A percentile compares a stretch with the other conserved stretches of the same genome.
These are phyloP conservation scores for Troilus luridus DNA, from an alignment of 2,888 invertebrate genomes.

Conservation along the genomic window DNA sequence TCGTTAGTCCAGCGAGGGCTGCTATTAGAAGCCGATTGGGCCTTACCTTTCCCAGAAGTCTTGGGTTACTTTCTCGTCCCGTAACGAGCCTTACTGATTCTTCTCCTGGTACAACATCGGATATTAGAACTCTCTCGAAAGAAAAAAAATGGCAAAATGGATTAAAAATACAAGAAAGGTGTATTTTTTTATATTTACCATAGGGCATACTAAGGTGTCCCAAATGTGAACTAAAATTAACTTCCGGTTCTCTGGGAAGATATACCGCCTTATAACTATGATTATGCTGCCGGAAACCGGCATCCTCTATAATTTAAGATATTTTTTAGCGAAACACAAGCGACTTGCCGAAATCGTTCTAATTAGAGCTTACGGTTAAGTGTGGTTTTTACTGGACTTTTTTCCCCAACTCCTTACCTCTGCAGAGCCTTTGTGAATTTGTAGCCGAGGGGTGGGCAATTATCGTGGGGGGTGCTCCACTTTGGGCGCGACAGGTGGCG, in stretches of 20 bases:
- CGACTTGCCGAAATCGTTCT: constrained; percentile 14
- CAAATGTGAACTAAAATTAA: background rate
- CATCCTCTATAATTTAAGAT: background rate
- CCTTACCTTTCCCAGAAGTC: constrained; percentile 25
- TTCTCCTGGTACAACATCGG: background rate
- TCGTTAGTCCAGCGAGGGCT: constrained; percentile 3
- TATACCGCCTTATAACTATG: background rate
- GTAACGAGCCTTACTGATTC: background rate
- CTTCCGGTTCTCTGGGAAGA: background rate
- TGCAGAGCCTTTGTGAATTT: constrained; percentile 32
- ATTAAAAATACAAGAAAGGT: background rate
- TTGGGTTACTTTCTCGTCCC: constrained; percentile 9
- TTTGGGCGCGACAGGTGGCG: constrained; percentile 57
- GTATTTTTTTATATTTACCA: background rate
- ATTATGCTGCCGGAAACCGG: background rate
- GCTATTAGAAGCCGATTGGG: constrained; percentile 39
- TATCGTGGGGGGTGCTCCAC: constrained; percentile 36
- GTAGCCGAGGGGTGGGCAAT: constrained; percentile 6
- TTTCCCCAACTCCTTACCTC: background rate
- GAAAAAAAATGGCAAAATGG: background rate
- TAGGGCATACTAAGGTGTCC: background rate
- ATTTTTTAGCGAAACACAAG: background rate
- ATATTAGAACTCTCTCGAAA: background rate
- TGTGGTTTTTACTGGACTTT: background rate
- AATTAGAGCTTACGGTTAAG: constrained; percentile 39